Evolutionary conservation across 2,888 invertebrate species (phyloP), one percentile per base, ranked within the genome.

Genomic region (Dryomyza anilis): DNA sequence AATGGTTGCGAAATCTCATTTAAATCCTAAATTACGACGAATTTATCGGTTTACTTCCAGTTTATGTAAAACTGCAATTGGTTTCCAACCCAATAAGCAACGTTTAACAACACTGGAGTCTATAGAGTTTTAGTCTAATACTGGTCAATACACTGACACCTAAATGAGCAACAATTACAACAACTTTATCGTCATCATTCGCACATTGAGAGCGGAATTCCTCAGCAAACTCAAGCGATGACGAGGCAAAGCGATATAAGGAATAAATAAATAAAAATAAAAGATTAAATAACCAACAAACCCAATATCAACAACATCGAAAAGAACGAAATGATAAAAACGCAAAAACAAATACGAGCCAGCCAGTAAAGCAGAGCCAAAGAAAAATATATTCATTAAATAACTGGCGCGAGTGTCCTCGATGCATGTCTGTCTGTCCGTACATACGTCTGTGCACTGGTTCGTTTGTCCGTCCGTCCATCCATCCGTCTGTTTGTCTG

Each of bases 351-450:
- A 60, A 60, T 25, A 36, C 36, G 36, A 63, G 60, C 58, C 63
- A 67, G 61, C 63, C 57, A 52, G 60, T 25, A 56, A 67, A 69
- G 62, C 64, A 63, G 66, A 63, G 66, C 66, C 63, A 60, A 62
- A 64, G 59, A 69, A 67, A 67, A 66, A 66, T 67, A 69, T 66
- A 69, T 67, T 67, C 66, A 69, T 65, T 67, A 45, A 45, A 53
- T 43, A 33, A 62, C 65, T 63, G 68, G 57, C 50, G n/a, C 53
- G 60, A 62, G 65, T 63, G 61, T 65, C 55, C 50, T 61, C 52
- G 62, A 55, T 50, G 65, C 56, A 64, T 55, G 33, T 66, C 12
- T 33, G 53, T 45, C 55, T 58, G 50, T 55, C 33, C 36, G 56
- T 59, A 45, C 58, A 43, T n/a, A n/a, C n/a, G n/a, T n/a, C n/a